Conservation (phyloP, 2,888 invertebrate genomes). For the Drosophila kambysellisi region DNA sequence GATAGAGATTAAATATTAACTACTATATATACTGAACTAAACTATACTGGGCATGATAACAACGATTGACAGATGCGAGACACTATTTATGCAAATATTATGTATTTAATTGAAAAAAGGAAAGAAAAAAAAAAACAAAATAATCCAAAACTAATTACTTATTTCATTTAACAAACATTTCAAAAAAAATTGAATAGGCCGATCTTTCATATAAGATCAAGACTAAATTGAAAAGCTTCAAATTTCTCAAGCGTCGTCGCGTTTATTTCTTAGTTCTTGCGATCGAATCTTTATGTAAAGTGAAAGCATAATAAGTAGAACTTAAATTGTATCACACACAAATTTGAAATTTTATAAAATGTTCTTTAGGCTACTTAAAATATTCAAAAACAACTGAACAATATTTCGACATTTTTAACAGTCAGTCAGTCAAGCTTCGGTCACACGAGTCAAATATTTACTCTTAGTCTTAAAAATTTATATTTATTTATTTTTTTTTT, state of each 20-base stretch:
- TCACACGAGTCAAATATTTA: constrained; percentile 8
- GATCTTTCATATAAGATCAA: background rate
- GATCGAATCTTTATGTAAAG: constrained; percentile 8
- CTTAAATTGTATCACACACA: constrained; percentile 4
- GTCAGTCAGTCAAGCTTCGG: background rate
- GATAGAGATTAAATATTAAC: constrained; percentile 25
- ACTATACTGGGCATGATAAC: constrained; percentile 29
- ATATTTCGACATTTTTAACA: background rate
- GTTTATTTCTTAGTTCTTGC: constrained; percentile 9
- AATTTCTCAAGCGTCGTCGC: background rate
- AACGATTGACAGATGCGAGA: constrained; percentile 31
- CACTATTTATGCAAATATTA: constrained; percentile 29
- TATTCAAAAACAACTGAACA: background rate
- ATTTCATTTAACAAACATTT: background rate
- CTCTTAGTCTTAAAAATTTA: background rate
- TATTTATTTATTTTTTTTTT: constrained; percentile 1
- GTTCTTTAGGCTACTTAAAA: background rate
- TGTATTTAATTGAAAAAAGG: background rate
- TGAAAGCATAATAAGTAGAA: constrained; percentile 7
- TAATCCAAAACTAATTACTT: constrained; percentile 8
- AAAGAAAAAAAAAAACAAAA: background rate
- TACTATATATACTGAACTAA: constrained; percentile 18
- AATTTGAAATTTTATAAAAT: background rate
- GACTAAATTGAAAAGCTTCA: constrained; percentile 1
- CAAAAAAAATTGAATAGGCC: background rate